phyloP scores from a whole-genome alignment of 2,797 vertebrate genomes.

The Enteromius fasciolatus region DNA sequence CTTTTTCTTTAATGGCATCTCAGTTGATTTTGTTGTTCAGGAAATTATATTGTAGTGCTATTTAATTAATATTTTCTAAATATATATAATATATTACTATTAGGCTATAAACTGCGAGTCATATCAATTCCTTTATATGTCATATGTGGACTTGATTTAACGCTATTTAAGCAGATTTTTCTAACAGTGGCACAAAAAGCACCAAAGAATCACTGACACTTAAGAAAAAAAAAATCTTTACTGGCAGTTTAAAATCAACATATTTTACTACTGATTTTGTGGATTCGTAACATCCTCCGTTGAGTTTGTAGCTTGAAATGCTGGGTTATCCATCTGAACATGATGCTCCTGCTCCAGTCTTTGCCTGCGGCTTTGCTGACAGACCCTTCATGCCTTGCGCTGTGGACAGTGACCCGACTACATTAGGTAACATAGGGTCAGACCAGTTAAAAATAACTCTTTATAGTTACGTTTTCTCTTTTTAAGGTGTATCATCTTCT shows the following conservation, averaged over 20 bases:
- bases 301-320: not conserved
- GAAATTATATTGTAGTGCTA: not conserved
- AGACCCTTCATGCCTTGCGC: constrained; percentile 20
- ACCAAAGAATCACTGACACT: not conserved
- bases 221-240: not conserved
- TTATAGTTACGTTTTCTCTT: not conserved
- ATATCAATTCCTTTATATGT: not conserved
- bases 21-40: not conserved
- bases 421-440: not conserved
- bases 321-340: constrained; percentile 10
- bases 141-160: not conserved
- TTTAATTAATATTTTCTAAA: not conserved
- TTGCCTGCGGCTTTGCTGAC: constrained; percentile 27
- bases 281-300: not conserved
- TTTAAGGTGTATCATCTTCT: not conserved
- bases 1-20: no score
- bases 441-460: constrained; percentile 13
- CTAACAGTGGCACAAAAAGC: not conserved
- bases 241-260: not conserved
- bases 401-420: constrained; percentile 4
- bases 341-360: constrained; percentile 13
- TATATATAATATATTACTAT: not conserved
- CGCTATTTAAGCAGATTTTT: not conserved
- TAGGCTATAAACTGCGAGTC: not conserved
- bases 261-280: constrained; percentile 4